Base-by-base conservation (phyloP, 2,888 invertebrate genomes). In the Scaptomyza reducta region DNA sequence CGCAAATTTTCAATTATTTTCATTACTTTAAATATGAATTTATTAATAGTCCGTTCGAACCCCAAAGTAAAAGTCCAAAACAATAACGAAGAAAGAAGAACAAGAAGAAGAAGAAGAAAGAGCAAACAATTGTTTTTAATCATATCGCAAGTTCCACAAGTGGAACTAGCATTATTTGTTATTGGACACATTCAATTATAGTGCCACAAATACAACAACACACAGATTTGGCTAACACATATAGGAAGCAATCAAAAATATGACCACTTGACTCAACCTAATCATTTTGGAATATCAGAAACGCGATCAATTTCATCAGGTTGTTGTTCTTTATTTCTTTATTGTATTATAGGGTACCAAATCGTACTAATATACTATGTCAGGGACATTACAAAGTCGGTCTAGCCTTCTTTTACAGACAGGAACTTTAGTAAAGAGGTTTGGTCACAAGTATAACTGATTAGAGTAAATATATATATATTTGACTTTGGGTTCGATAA, bases 1-100 rank as follows among this genome's bases (percentile, higher is more conserved):
- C 66, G 59, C 71, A 66, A 66, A 71, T 60, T 65, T 56, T 51
- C 27, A 70, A 70, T 71, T 65, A 70, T 71, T 70, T 72, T 60
- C 60, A 70, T 70, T 72, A 44, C 72, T 71, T 59, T 42, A 50
- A 18, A 55, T 50, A 35, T 50, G 47, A 51, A 51, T 47, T 65
- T 70, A 66, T 72, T 70, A 60, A 59, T 70, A 66, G 46, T 18
- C 10, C 60, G 42, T 25, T 10, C 33, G 16, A 25, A 7, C 16
- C 13, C n/a, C n/a, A n/a, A n/a, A n/a, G n/a, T n/a, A 49, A 31
- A 47, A 50, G 55, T 10, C 22, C n/a, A 35, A 16, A 29, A 64
- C 35, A 53, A 35, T 50, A 27, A 38, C n/a, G n/a, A 22, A 35
- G 9, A 45, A 70, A 49, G n/a, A 45, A 54, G 1, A 33, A 3